Evolutionary conservation across 2,113 vertebrate genomes (phyloP).

Genomic region (Sinosuthora webbiana): DNA sequence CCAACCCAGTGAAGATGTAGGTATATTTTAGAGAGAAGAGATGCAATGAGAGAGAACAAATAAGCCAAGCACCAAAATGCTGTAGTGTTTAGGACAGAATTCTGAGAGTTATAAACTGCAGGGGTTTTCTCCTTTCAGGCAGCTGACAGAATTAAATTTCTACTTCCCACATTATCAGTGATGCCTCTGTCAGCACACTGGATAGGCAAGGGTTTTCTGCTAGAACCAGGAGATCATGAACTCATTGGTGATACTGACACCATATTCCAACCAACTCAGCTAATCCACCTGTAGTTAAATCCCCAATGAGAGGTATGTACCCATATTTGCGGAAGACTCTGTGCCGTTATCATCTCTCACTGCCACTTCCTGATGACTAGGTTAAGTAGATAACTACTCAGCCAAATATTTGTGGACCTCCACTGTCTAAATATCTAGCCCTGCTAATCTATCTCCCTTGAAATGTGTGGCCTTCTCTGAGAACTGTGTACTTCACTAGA

Average conservation of each 20-base stretch:
- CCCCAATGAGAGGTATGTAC: not conserved
- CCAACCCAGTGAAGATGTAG: not conserved
- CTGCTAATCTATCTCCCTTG: not conserved
- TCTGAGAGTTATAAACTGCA: not conserved
- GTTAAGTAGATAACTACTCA: not conserved
- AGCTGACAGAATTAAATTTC: not conserved
- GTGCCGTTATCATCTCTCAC: fast-evolving
- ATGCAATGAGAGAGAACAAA: not conserved
- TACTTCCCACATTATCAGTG: not conserved
- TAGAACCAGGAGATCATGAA: not conserved
- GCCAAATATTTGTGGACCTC: not conserved
- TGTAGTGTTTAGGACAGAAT: not conserved
- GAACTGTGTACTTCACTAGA: not conserved
- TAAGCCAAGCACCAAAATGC: not conserved
- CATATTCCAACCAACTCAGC: not conserved
- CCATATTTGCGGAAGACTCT: not conserved
- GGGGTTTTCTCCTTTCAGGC: not conserved
- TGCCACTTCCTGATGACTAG: not conserved
- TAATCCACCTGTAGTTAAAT: not conserved
- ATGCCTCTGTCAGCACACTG: not conserved
- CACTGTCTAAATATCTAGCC: not conserved
- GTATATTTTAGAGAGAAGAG: not conserved
- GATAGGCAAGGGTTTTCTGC: not conserved
- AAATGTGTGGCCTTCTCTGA: not conserved
- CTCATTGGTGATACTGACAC: not conserved